A percentile compares a stretch with the other conserved stretches of the same genome.
Conservation (phyloP, 1,140 invertebrate genomes). For the Brachionus sp. region DNA sequence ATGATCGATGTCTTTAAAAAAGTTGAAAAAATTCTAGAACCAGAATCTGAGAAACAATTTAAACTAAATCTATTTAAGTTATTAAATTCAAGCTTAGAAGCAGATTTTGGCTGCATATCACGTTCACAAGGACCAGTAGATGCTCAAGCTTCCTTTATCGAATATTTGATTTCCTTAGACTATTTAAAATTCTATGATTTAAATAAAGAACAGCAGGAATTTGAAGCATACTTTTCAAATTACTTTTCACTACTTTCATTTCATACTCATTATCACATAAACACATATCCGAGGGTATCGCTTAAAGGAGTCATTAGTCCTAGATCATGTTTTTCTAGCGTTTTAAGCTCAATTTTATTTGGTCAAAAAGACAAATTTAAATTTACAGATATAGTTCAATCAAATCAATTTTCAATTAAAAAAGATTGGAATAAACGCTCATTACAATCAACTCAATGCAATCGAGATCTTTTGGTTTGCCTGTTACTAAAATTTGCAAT, state of each 20-base stretch:
- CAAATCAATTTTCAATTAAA: background rate
- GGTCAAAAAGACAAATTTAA: conserved; percentile 26
- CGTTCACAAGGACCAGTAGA: conserved; percentile 73
- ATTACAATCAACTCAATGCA: conserved; percentile 57
- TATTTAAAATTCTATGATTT: conserved; percentile 61
- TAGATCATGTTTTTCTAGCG: conserved; percentile 57
- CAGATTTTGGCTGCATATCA: conserved; percentile 66
- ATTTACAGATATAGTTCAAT: background rate
- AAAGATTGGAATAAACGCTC: conserved; percentile 62
- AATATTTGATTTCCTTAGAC: conserved; percentile 66
- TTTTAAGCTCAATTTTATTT: conserved; percentile 53
- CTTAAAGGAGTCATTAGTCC: conserved; percentile 64
- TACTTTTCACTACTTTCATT: background rate
- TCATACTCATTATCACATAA: background rate
- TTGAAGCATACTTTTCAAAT: background rate
- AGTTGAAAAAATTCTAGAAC: background rate
- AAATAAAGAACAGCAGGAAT: background rate
- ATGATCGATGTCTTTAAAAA: conserved; percentile 47
- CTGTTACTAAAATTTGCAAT: conserved; percentile 68
- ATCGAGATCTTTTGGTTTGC: conserved; percentile 68
- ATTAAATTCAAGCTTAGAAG: background rate
- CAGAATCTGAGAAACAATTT: background rate
- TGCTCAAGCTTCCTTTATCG: conserved; percentile 72
- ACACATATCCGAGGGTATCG: conserved; percentile 49
- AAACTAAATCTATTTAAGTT: conserved; percentile 1